Conservation (phyloP, 2,888 invertebrate genomes). For the Pheosia tremula region DNA sequence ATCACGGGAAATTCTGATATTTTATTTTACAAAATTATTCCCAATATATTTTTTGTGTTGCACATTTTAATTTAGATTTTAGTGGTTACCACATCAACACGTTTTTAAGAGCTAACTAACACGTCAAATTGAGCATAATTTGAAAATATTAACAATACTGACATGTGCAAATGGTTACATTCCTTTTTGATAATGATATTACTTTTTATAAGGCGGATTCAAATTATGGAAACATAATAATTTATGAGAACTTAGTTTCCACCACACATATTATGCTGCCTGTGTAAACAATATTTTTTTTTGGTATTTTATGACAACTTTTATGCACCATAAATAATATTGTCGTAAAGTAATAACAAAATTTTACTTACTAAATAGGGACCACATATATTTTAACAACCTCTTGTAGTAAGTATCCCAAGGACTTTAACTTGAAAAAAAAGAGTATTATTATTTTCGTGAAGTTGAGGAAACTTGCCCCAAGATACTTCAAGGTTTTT, state of each 20-base stretch:
- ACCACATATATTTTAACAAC: constrained; percentile 1
- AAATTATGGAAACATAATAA: not conserved
- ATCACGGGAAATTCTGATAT: too few relatives aligned
- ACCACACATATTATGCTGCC: too few relatives aligned
- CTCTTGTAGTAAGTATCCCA: constrained; percentile 4
- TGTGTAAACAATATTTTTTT: not conserved
- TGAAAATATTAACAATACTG: not conserved
- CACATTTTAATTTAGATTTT: too few relatives aligned
- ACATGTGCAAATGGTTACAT: constrained; percentile 9
- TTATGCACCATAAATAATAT: not conserved
- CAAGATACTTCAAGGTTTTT: constrained; percentile 21
- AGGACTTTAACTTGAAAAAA: not conserved
- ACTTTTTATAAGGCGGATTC: not conserved
- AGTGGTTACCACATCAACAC: too few relatives aligned
- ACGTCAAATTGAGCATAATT: too few relatives aligned
- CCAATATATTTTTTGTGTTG: too few relatives aligned
- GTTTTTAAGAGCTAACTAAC: too few relatives aligned
- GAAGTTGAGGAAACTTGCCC: constrained; percentile 7
- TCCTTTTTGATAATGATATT: constrained; percentile 10
- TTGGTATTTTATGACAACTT: not conserved
- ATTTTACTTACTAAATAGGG: constrained; percentile 1
- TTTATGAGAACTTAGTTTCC: too few relatives aligned
- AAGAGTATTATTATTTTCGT: constrained; percentile 4
- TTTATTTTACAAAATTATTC: too few relatives aligned
- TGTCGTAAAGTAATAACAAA: not conserved